Evolutionary conservation across 2,113 vertebrate species (phyloP).

Genomic region (Leiothrix lutea): DNA sequence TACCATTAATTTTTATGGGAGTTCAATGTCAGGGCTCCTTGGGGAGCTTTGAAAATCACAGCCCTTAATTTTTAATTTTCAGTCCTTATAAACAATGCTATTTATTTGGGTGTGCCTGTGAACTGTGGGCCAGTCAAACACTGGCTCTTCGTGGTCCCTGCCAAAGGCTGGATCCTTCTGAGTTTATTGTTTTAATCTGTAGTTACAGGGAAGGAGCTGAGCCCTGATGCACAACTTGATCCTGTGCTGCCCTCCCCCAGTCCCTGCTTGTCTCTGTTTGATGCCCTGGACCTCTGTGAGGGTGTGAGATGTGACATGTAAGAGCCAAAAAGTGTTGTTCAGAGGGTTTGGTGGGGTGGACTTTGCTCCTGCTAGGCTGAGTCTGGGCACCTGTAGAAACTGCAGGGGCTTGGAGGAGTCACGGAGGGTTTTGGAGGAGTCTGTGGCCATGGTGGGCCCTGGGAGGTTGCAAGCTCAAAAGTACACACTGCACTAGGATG

Average conservation of each 20-base stretch:
- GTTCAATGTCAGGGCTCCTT: slow-evolving; percentile 29
- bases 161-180: neutral
- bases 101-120: slow-evolving; percentile 58
- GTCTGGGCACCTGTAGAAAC: neutral
- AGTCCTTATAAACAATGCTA: slow-evolving; percentile 47
- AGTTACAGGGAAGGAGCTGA: neutral
- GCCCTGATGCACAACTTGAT: neutral
- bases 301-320: neutral
- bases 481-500: neutral
- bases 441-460: neutral
- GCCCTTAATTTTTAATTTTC: slow-evolving; percentile 52
- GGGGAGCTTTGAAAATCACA: slow-evolving; percentile 49
- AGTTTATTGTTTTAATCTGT: slow-evolving; percentile 49
- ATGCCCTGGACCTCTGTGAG: neutral
- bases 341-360: neutral
- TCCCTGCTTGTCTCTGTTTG: neutral
- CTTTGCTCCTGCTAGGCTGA: neutral
- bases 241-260: neutral
- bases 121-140: slow-evolving; percentile 16
- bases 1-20: slow-evolving; percentile 40
- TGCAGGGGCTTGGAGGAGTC: neutral
- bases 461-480: neutral
- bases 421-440: neutral
- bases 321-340: neutral
- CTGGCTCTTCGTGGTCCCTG: neutral